A percentile compares a stretch with the other conserved stretches of the same genome.
Conservation (phyloP, 2,888 invertebrate species). For the Rambutsinella grinnellia region DNA sequence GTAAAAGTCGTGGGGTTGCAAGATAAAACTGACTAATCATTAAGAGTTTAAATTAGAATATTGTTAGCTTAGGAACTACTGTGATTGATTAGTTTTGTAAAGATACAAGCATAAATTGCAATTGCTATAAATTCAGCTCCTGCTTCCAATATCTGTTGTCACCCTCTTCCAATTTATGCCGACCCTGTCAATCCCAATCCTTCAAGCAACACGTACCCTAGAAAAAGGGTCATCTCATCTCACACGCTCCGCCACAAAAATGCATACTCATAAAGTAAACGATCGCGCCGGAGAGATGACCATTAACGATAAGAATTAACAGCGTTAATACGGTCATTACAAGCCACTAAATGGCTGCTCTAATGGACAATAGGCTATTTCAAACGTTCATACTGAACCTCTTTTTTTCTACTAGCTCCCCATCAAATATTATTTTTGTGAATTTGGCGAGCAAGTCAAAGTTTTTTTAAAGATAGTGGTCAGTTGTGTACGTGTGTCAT, state of each 20-base stretch:
- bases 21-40: too few species aligned
- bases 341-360: slow-evolving; percentile 61
- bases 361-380: slow-evolving; percentile 44
- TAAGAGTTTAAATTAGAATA: too few species aligned
- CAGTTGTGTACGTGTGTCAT: too few species aligned
- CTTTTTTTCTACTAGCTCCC: slow-evolving; percentile 12
- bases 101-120: too few species aligned
- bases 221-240: slow-evolving; percentile 30
- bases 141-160: too few species aligned
- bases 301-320: slow-evolving; percentile 64
- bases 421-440: slow-evolving; percentile 30
- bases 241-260: slow-evolving; percentile 5
- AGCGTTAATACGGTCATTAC: slow-evolving; percentile 64
- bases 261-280: slow-evolving; percentile 55
- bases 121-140: too few species aligned
- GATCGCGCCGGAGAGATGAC: slow-evolving; percentile 59
- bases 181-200: too few species aligned
- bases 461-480: not conserved
- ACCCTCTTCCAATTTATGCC: too few species aligned
- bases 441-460: slow-evolving; percentile 16
- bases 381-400: slow-evolving; percentile 26
- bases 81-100: too few species aligned
- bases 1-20: too few species aligned
- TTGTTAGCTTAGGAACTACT: too few species aligned
- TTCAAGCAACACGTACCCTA: slow-evolving; percentile 31